Base-by-base conservation (phyloP, 2,113 vertebrate species). In the Serinus canaria region DNA sequence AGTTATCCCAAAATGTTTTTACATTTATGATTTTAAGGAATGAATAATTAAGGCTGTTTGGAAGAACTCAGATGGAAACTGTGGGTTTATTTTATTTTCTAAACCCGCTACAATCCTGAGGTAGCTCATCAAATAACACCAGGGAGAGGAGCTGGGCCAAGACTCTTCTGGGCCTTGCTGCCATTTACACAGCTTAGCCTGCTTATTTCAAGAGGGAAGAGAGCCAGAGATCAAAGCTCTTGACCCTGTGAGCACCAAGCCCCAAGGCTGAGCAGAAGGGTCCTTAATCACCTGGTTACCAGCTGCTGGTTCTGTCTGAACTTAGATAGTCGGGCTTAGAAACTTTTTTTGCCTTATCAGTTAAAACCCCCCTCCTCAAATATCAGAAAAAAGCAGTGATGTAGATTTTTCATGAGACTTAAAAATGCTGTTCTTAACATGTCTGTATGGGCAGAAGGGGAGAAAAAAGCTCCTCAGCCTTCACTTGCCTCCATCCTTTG, bases 141-240 rank as follows among this genome's bases (percentile, higher is more conserved):
- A 1, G 30, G 23, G 31, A 85, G 15, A 67, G 11, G 27, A 87
- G 68, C 11, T 62, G 1, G 31, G 52, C 64, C 75, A 78, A 59
- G 68, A 70, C 28, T 90, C 76, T 91, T 53, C 46, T 64, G 85
- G 67, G 33, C 37, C 72, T 81, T 83, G 20, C 18, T 82, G 82
- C 52, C 90, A 76, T 77, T 96, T 88, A 24, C 60, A 86, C 64
- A 94, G 84, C 72, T 95, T 59, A 67, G 47, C 24, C 75, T 74
- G 68, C 33, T 89, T 56, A 41, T 81, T 94, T 80, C 76, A 50
- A 63, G 72, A 88, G 75, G 35, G 12, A 72, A 49, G 28, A 1
- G 3, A 93, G 85, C 25, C 82, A 77, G 63, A 2, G 1, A 90
- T 41, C 63, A 86, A 56, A 94, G 76, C 60, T 80, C 72, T 88